A percentile compares a stretch with the other conserved stretches of the same genome.
phyloP scores from a whole-genome alignment of 1,140 invertebrate genomes.

The Atopsyche davidsoni region DNA sequence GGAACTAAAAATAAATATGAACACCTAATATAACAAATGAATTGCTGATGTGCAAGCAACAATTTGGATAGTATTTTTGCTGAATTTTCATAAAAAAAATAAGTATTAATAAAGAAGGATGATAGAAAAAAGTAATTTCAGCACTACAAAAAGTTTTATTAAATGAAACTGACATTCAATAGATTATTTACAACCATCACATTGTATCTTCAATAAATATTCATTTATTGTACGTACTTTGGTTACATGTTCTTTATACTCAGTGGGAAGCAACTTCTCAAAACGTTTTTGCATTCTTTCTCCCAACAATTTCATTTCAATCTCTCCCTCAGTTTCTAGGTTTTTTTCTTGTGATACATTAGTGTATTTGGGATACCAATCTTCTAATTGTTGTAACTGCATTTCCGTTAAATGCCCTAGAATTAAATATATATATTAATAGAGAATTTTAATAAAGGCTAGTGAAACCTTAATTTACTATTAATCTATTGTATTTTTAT shows the following conservation, averaged over 20 bases:
- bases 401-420: constrained; percentile 29
- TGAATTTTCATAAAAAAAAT: too few relatives aligned
- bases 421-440: constrained; percentile 18
- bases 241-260: not conserved
- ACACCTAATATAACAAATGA: too few relatives aligned
- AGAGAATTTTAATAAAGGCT: constrained; percentile 32
- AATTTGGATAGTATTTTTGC: too few relatives aligned
- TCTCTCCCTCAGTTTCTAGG: constrained; percentile 57
- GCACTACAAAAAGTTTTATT: too few relatives aligned
- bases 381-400: constrained; percentile 40
- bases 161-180: too few relatives aligned
- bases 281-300: constrained; percentile 61
- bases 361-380: constrained; percentile 45
- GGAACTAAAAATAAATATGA: constrained; percentile 59
- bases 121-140: too few relatives aligned
- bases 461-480: too few relatives aligned
- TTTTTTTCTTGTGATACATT: constrained; percentile 44
- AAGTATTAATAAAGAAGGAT: too few relatives aligned
- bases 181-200: too few relatives aligned
- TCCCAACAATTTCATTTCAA: constrained; percentile 59
- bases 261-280: constrained; percentile 35
- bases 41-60: too few relatives aligned
- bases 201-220: too few relatives aligned
- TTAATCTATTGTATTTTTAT: constrained; percentile 14
- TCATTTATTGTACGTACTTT: not conserved